A percentile compares a stretch with the other conserved stretches of the same genome.
phyloP scores from a whole-genome alignment of 2,113 vertebrate species.

The Psilopsiagon aymara region DNA sequence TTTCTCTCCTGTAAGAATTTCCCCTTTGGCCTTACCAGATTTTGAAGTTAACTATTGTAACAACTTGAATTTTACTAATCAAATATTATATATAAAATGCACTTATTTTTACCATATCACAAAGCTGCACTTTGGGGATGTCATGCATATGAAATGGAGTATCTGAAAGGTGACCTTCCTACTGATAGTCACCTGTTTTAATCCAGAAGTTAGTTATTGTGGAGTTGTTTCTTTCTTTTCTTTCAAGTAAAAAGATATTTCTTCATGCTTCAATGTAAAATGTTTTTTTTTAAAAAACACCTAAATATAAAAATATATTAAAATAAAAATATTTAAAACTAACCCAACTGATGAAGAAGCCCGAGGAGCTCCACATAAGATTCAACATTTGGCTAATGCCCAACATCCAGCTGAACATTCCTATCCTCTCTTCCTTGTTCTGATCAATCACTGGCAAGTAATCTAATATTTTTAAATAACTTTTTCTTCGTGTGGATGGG shows the following conservation, averaged over 20 bases:
- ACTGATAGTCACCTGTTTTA: not conserved
- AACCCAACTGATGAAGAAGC: not conserved
- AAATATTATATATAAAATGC: not conserved
- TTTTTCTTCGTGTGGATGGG: not conserved
- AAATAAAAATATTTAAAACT: not conserved
- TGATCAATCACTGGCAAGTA: not conserved
- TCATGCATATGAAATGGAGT: not conserved
- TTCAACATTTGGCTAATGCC: not conserved
- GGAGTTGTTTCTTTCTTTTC: not conserved
- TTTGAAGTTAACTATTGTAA: not conserved
- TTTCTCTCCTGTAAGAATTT: not conserved
- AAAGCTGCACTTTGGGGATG: not conserved
- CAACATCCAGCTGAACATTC: not conserved
- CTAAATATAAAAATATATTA: not conserved
- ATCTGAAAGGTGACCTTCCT: not conserved
- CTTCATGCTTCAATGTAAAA: not conserved
- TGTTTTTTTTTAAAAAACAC: not conserved
- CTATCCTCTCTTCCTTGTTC: not conserved
- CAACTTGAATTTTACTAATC: not conserved
- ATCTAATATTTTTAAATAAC: not conserved
- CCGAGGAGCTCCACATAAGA: not conserved
- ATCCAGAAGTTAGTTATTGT: not conserved
- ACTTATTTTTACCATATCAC: not conserved
- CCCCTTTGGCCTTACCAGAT: not conserved
- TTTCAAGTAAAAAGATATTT: not conserved